These are phyloP conservation scores for Ginglymostoma cirratum DNA, from an alignment of 2,113 vertebrate species.

Conservation along the genomic window DNA sequence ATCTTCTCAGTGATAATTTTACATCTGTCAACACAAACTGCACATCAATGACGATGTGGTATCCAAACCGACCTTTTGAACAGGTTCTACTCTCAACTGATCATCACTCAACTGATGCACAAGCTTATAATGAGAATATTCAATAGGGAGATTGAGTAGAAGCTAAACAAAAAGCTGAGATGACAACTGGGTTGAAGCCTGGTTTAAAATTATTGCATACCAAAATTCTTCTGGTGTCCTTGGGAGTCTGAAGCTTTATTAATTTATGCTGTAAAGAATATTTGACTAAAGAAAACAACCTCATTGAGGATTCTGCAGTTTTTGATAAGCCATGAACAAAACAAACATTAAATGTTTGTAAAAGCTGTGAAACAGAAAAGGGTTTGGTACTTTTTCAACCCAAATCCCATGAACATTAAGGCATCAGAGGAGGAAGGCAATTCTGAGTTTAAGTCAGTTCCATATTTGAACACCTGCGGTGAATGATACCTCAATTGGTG, in stretches of 20 bases:
- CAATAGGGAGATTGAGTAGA: neutral
- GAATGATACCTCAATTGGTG: slow-evolving; percentile 55
- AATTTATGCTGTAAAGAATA: neutral
- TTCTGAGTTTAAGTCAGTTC: slow-evolving; percentile 38
- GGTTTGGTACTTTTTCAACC: neutral
- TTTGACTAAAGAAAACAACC: neutral
- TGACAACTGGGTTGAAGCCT: neutral
- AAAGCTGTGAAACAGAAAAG: neutral
- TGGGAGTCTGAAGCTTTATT: neutral
- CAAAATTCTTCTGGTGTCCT: neutral
- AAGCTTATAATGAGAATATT: neutral
- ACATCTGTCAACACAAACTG: too few relatives aligned
- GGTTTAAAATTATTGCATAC: neutral
- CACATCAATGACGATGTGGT: neutral
- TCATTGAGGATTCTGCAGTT: neutral
- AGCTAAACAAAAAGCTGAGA: neutral
- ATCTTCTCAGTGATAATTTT: too few relatives aligned
- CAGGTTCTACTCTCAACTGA: neutral
- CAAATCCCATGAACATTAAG: neutral
- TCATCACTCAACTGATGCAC: neutral
- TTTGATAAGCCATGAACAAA: neutral
- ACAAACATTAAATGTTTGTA: neutral
- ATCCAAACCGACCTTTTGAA: neutral
- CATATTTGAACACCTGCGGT: neutral
- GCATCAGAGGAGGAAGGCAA: neutral